Conservation (phyloP, 2,888 invertebrate species). For the Polymixis flavicincta region DNA sequence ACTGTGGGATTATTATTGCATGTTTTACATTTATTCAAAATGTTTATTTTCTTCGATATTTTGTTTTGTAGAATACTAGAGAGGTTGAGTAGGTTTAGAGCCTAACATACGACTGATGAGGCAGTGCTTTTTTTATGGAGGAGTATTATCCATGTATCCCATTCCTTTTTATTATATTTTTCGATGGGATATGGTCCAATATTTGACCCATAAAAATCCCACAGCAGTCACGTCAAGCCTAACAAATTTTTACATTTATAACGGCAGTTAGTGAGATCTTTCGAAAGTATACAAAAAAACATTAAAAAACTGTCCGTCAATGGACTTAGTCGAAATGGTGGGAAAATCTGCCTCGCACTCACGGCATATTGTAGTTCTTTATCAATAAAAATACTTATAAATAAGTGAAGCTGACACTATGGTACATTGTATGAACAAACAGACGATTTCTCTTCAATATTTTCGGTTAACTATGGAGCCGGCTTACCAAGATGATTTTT, state of each 20-base stretch:
- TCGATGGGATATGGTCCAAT: constrained; percentile 15
- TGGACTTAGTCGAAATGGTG: constrained; percentile 87
- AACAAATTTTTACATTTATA: constrained; percentile 72
- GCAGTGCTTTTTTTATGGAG: neutral
- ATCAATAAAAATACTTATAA: constrained; percentile 77
- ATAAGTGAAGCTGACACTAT: constrained; percentile 71
- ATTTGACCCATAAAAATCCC: constrained; percentile 59
- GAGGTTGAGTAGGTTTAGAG: neutral
- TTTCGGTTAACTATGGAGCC: constrained; percentile 51
- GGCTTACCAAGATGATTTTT: constrained; percentile 56
- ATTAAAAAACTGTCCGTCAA: constrained; percentile 76
- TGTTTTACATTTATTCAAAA: neutral
- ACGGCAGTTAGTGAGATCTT: constrained; percentile 87
- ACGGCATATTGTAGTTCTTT: constrained; percentile 85
- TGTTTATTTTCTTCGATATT: constrained; percentile 1
- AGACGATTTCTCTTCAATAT: constrained; percentile 52
- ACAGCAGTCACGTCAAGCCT: constrained; percentile 70
- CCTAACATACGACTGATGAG: constrained; percentile 10
- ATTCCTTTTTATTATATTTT: neutral
- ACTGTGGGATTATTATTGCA: constrained; percentile 58
- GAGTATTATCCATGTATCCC: neutral
- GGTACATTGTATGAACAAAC: constrained; percentile 62
- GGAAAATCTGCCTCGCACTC: constrained; percentile 86
- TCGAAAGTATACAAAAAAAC: constrained; percentile 81
- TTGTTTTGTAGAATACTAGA: constrained; percentile 15